Percentiles rank a stretch among this genome's conserved stretches.
phyloP scores from a whole-genome alignment of 2,113 vertebrate genomes.

The Sus scrofa region DNA sequence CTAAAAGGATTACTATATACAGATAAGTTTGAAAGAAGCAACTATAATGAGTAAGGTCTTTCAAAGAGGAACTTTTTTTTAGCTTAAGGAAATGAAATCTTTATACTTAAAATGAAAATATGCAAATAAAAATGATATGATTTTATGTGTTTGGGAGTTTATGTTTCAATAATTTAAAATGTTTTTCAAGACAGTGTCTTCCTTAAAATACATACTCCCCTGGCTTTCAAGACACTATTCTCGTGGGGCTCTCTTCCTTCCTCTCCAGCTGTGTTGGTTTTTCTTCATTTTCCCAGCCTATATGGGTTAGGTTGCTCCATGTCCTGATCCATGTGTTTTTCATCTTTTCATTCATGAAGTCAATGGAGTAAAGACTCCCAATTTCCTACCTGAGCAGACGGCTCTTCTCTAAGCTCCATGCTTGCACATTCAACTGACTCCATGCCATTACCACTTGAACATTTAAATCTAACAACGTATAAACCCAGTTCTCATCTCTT shows the following conservation, averaged over 20 bases:
- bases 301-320: rapidly evolving
- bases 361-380: background rate
- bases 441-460: background rate
- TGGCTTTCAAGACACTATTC: background rate
- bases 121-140: background rate
- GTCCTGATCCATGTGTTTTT: background rate
- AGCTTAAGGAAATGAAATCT: background rate
- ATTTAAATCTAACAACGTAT: background rate
- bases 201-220: background rate
- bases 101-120: background rate
- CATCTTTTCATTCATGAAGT: background rate
- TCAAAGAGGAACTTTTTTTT: background rate
- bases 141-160: background rate
- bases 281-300: background rate
- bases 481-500: background rate
- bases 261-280: rapidly evolving
- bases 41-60: background rate
- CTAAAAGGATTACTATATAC: background rate
- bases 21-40: background rate
- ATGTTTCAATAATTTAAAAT: background rate
- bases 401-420: rapidly evolving
- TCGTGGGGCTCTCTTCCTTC: rapidly evolving
- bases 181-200: background rate
- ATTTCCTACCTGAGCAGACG: background rate
- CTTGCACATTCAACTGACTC: background rate